Base-by-base conservation (phyloP, 2,888 invertebrate species). In the Ophioninae sp. region DNA sequence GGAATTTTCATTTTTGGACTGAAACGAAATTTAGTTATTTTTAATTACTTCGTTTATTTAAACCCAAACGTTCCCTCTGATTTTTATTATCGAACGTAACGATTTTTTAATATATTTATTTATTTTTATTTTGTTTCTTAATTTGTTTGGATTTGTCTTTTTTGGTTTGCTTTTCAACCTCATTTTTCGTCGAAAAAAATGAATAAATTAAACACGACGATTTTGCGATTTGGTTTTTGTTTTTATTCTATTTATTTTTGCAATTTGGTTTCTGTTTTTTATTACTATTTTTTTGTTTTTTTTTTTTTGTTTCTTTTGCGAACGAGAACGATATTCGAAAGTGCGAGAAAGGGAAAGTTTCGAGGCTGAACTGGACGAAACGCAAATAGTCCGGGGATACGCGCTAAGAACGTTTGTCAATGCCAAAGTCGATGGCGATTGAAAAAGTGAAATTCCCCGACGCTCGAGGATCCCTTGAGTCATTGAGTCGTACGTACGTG, bases 401-500 rank as follows among this genome's bases (percentile, higher is more conserved):
- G 30, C 69, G n/a, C 59, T 56, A 59, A 69, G 51, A 23, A 61
- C 23, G 6, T 64, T 67, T 58, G 59, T 56, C 51, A 71, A 64
- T 41, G 63, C 44, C 61, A 73, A 30, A 39, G 51, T 61, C 2
- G 17, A 22, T 17, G n/a, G 72, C 56, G 63, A 73, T 69, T 58
- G 51, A 74, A 61, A 56, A 13, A 41, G 22, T 56, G 67, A 59
- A 68, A 68, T 68, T 59, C 76, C 23, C 65, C 5, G 65, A 56
- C 13, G n/a, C 20, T 65, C 8, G 37, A 44, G 65, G 75, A 65
- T 65, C 23, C 56, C 56, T 23, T 39, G 65, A 64, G 65, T 75
- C 75, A 65, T 75, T 56, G 39, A 65, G 17, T 39, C 22, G 20
- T 30, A 41, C 22, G 20, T 30, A 41, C 23, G 59, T 44, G 44